phyloP scores from a whole-genome alignment of 2,888 invertebrate species.

The Mythimna loreyi region DNA sequence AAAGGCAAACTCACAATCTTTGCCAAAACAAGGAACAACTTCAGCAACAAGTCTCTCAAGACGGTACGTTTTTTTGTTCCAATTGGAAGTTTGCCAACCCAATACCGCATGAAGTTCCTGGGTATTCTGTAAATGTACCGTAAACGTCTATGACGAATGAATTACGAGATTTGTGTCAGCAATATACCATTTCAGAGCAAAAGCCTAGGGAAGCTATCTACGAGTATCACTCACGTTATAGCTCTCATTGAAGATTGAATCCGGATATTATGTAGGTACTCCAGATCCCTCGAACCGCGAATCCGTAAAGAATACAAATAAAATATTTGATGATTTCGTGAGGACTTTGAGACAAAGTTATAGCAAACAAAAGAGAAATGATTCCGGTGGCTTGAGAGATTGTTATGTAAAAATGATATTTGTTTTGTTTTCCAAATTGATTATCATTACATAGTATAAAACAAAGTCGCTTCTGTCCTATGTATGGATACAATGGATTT shows the following conservation, averaged over 20 bases:
- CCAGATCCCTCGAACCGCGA: not conserved
- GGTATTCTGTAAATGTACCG: slow-evolving; percentile 15
- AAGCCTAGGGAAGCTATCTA: slow-evolving; percentile 8
- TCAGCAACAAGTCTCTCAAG: slow-evolving; percentile 12
- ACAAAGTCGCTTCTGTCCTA: too few relatives aligned
- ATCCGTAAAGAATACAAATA: not conserved
- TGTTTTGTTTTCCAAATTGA: too few relatives aligned
- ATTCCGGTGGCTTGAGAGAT: not conserved
- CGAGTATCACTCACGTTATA: not conserved
- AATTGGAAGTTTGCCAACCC: slow-evolving; percentile 22
- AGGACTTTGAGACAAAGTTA: not conserved
- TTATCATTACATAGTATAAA: too few relatives aligned
- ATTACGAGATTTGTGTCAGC: slow-evolving; percentile 21
- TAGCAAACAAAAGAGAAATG: not conserved
- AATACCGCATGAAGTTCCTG: not conserved
- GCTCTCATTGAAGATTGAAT: slow-evolving; percentile 11
- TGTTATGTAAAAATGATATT: not conserved
- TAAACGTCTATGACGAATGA: slow-evolving; percentile 23
- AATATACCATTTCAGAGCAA: not conserved
- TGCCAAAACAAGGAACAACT: not conserved
- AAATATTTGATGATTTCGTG: not conserved
- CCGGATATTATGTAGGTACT: not conserved
- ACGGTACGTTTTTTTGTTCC: not conserved
- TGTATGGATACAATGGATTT: too few relatives aligned
- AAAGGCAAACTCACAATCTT: not conserved